phyloP scores from a whole-genome alignment of 2,113 vertebrate genomes.

The Coreoperca whiteheadi region DNA sequence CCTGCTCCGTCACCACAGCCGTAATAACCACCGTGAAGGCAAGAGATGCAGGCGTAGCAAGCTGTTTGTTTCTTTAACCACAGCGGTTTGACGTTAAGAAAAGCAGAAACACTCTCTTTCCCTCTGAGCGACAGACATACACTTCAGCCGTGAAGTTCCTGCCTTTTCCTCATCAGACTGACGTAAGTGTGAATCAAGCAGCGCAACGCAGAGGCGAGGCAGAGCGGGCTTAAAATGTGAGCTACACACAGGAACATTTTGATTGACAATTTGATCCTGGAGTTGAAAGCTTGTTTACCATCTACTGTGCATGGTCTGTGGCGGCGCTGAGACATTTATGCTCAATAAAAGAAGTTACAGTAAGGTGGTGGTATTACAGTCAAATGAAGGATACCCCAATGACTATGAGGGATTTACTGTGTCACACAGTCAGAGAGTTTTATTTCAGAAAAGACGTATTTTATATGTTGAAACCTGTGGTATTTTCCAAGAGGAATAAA shows the following conservation, averaged over 20 bases:
- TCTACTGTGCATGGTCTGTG: constrained; percentile 55
- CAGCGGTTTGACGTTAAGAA: constrained; percentile 49
- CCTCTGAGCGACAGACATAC: constrained; percentile 26
- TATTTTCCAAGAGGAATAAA: constrained; percentile 35
- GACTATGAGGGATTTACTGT: constrained; percentile 51
- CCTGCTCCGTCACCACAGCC: constrained; percentile 26
- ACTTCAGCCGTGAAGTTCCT: constrained; percentile 34
- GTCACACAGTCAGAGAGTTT: constrained; percentile 9
- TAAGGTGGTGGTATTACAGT: constrained; percentile 37
- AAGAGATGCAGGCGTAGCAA: constrained; percentile 28
- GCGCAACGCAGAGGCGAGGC: constrained; percentile 38
- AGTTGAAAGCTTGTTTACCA: constrained; percentile 71
- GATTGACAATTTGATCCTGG: constrained; percentile 64
- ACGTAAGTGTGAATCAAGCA: constrained; percentile 68
- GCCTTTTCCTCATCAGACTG: constrained; percentile 59
- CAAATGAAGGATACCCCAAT: constrained; percentile 45
- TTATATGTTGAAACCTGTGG: constrained; percentile 33
- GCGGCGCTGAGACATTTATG: constrained; percentile 69
- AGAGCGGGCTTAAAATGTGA: constrained; percentile 19
- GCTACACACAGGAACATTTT: constrained; percentile 29
- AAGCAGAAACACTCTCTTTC: constrained; percentile 48
- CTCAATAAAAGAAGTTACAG: constrained; percentile 56
- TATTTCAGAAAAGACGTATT: constrained; percentile 25
- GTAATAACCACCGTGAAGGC: constrained; percentile 19
- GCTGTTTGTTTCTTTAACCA: constrained; percentile 57